Evolutionary conservation across 2,888 invertebrate species (phyloP).

Genomic region (Hymenopus coronatus): DNA sequence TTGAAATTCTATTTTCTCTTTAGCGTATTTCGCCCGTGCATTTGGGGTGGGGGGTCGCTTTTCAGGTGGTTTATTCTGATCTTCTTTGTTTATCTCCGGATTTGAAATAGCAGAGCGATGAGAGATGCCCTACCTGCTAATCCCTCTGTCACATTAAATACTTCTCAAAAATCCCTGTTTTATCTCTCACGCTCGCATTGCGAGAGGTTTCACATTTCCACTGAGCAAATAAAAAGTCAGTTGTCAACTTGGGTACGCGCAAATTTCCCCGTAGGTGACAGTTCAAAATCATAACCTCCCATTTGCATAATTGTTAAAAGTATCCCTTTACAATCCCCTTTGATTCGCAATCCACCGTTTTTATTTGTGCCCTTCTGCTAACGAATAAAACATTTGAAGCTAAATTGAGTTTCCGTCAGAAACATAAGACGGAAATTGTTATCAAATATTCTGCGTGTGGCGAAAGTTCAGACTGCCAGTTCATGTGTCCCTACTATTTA

Average conservation of each 20-base stretch:
- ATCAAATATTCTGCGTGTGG: not conserved
- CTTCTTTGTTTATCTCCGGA: not conserved
- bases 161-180: not conserved
- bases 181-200: not conserved
- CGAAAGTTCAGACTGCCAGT: not conserved
- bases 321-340: slow-evolving; percentile 4
- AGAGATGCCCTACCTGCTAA: not conserved
- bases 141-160: not conserved
- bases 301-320: not conserved
- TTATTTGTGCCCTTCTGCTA: not conserved
- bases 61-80: not conserved
- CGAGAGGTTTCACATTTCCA: not conserved
- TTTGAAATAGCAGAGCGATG: not conserved
- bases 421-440: not conserved
- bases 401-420: not conserved
- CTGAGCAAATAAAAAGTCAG: not conserved
- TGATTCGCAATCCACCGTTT: not conserved
- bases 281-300: not conserved
- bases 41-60: too few species aligned
- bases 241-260: not conserved
- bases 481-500: not conserved
- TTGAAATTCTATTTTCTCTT: too few species aligned
- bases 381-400: not conserved
- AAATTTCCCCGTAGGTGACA: not conserved
- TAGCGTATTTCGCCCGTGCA: too few species aligned